Percentiles rank a stretch among this genome's conserved stretches.
Conservation (phyloP, 2,888 invertebrate genomes). For the Tanytarsus gracilentus region DNA sequence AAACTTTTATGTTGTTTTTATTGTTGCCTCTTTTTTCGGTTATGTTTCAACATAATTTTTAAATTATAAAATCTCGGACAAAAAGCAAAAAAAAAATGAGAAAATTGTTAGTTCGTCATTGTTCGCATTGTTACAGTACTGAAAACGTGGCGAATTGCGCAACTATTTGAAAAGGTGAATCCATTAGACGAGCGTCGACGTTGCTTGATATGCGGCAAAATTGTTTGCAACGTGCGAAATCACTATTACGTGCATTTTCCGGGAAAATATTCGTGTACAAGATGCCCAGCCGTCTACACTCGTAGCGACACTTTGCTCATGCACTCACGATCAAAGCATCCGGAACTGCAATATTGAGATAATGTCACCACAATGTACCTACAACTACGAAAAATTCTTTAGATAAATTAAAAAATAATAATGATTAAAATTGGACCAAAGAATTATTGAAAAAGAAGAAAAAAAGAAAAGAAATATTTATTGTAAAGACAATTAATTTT, state of each 20-base stretch:
- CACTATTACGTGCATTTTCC: constrained; percentile 54
- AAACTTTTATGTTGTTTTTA: no score
- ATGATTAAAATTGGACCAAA: constrained; percentile 11
- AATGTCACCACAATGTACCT: background rate
- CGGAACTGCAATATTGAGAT: constrained; percentile 31
- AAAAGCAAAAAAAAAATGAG: constrained; percentile 19
- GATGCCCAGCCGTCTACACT: constrained; percentile 52
- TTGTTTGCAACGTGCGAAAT: constrained; percentile 53
- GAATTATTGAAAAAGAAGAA: background rate
- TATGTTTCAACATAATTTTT: background rate
- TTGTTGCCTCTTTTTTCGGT: no score
- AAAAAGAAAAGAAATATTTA: background rate
- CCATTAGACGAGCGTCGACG: constrained; percentile 49
- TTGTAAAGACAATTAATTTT: background rate
- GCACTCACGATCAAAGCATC: constrained; percentile 52
- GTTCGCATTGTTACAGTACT: constrained; percentile 46
- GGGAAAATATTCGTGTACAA: constrained; percentile 50
- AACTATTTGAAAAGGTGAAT: constrained; percentile 51
- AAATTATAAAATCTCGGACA: background rate
- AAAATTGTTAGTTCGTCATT: constrained; percentile 3
- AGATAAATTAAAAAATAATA: background rate
- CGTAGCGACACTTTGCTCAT: constrained; percentile 50
- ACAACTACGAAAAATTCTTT: no score
- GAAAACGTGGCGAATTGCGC: constrained; percentile 50
- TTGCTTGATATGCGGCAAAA: constrained; percentile 52